Conservation (phyloP, 1,140 invertebrate genomes). For the Galleria mellonella region DNA sequence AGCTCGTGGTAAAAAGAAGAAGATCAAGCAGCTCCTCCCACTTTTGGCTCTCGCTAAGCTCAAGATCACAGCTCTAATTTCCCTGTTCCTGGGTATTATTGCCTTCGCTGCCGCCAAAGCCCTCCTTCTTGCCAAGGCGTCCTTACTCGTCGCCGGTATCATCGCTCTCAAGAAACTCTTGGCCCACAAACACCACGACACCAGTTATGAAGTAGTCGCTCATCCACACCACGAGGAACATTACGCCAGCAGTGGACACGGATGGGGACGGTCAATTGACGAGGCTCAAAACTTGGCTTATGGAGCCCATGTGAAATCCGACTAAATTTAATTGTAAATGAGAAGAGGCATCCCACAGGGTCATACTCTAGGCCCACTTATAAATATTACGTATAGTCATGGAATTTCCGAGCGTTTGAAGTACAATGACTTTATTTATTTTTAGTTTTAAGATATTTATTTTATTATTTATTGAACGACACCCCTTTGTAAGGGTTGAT, state of each 20-base stretch:
- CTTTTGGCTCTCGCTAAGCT: conserved; percentile 84
- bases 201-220: conserved; percentile 83
- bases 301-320: conserved; percentile 72
- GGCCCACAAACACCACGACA: conserved; percentile 79
- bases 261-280: conserved; percentile 75
- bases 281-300: conserved; percentile 80
- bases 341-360: conserved; percentile 22
- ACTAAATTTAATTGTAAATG: conserved; percentile 26
- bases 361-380: conserved; percentile 19
- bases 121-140: conserved; percentile 86
- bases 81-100: conserved; percentile 83
- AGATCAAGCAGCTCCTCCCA: conserved; percentile 83
- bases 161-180: conserved; percentile 87
- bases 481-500: conserved; percentile 45
- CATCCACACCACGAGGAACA: conserved; percentile 80
- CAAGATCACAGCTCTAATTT: conserved; percentile 86
- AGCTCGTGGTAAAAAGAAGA: conserved; percentile 84
- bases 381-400: conserved; percentile 15
- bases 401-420: neutral
- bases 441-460: conserved; percentile 50
- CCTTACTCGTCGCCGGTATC: conserved; percentile 83
- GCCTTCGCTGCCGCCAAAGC: conserved; percentile 89
- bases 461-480: conserved; percentile 43
- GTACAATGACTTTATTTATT: conserved; percentile 52
- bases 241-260: conserved; percentile 69